Evolutionary conservation across 2,888 invertebrate genomes (phyloP).

Genomic region (Orthosia gothica): DNA sequence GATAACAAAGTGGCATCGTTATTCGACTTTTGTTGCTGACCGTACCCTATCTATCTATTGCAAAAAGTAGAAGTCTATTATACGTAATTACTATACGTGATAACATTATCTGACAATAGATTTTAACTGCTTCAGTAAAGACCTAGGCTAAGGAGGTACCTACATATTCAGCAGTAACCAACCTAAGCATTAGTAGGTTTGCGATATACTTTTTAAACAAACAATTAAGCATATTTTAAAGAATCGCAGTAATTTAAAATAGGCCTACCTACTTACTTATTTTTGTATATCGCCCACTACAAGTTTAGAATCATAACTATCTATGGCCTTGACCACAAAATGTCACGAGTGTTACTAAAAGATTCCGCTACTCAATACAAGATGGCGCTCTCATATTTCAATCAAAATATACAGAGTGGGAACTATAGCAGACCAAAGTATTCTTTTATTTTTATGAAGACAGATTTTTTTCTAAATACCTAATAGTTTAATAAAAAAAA

Average conservation of each 20-base stretch:
- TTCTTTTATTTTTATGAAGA: no score
- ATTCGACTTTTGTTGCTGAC: no score
- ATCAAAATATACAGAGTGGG: neutral
- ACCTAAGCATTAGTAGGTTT: neutral
- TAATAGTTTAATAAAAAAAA: no score
- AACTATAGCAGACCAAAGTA: no score
- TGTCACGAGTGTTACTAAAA: neutral
- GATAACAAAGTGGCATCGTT: no score
- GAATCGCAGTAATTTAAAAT: neutral
- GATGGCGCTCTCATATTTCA: constrained; percentile 69
- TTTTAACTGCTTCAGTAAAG: neutral
- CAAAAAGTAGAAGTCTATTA: neutral
- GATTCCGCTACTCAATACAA: constrained; percentile 73
- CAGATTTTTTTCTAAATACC: no score
- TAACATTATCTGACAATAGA: neutral
- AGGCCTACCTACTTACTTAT: neutral
- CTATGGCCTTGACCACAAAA: neutral
- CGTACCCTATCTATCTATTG: no score
- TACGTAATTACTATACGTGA: no score
- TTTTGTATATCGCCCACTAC: neutral
- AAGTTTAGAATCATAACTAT: neutral
- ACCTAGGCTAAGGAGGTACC: neutral
- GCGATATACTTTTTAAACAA: neutral
- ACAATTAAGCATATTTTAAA: neutral
- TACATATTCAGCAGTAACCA: neutral